Evolutionary conservation across 2,797 vertebrate genomes (phyloP).

Genomic region (Hypotaenidia philippensis): DNA sequence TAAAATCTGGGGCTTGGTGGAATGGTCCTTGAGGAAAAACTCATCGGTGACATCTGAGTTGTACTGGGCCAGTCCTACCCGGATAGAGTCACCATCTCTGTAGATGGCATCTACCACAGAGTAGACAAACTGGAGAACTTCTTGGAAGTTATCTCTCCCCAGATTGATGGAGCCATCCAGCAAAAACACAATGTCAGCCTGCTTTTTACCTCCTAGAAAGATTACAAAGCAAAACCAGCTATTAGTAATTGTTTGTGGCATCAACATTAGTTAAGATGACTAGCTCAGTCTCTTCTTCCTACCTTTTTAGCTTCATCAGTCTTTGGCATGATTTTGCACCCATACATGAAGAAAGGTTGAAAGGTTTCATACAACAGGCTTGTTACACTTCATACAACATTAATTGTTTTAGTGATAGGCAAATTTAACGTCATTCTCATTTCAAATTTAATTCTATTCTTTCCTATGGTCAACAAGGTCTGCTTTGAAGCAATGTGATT

Average conservation of each 20-base stretch:
- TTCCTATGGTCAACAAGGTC: not conserved
- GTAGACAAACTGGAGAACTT: slow-evolving; percentile 85
- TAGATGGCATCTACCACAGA: slow-evolving; percentile 89
- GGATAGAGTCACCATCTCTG: slow-evolving; percentile 86
- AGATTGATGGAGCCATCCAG: slow-evolving; percentile 96
- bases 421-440: not conserved
- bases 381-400: not conserved
- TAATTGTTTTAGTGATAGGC: not conserved
- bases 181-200: slow-evolving; percentile 95
- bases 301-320: not conserved
- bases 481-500: not conserved
- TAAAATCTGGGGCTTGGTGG: slow-evolving; percentile 85
- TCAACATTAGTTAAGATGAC: not conserved
- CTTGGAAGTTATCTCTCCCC: slow-evolving; percentile 86
- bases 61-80: slow-evolving; percentile 91
- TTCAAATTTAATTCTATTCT: not conserved
- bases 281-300: not conserved
- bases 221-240: not conserved
- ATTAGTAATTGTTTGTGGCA: not conserved
- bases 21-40: slow-evolving; percentile 90
- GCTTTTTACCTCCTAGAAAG: slow-evolving; percentile 76
- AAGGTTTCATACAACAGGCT: not conserved
- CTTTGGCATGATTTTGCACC: not conserved
- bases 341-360: not conserved
- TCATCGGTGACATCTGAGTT: slow-evolving; percentile 90